These are phyloP conservation scores for Parnassius smintheus DNA, from an alignment of 2,888 invertebrate genomes.

Conservation along the genomic window DNA sequence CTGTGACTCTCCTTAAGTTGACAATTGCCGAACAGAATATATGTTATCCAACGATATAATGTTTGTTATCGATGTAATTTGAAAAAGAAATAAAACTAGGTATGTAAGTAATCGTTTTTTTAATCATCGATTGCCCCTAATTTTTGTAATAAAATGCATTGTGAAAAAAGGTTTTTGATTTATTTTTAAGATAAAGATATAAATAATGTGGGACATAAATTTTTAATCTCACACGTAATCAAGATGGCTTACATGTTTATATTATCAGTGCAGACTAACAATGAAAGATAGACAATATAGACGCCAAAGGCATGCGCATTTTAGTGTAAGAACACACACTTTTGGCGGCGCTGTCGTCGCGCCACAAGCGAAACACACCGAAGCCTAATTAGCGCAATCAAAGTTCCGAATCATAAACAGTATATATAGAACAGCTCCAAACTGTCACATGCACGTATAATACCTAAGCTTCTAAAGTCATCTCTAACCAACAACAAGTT, in stretches of 20 bases:
- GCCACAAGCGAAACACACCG: too few relatives aligned
- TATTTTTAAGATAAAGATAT: constrained; percentile 8
- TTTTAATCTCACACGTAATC: neutral
- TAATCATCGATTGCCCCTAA: constrained; percentile 37
- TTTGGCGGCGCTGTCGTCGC: too few relatives aligned
- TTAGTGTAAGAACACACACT: too few relatives aligned
- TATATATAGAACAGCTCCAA: too few relatives aligned
- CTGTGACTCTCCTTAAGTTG: constrained; percentile 11
- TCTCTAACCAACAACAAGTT: too few relatives aligned
- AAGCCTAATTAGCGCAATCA: too few relatives aligned
- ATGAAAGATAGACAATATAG: too few relatives aligned
- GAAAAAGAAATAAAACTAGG: constrained; percentile 8
- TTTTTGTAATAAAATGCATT: constrained; percentile 25
- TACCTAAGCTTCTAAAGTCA: too few relatives aligned
- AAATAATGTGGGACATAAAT: neutral
- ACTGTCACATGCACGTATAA: too few relatives aligned
- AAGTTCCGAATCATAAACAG: too few relatives aligned
- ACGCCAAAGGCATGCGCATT: too few relatives aligned
- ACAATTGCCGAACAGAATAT: constrained; percentile 12
- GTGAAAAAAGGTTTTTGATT: neutral
- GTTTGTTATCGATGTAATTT: constrained; percentile 21
- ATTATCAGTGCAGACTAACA: neutral
- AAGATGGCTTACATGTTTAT: neutral
- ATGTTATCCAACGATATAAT: constrained; percentile 14
- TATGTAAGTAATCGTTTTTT: constrained; percentile 25